Evolutionary conservation across 2,888 invertebrate genomes (phyloP), one percentile per base, ranked within the genome.

Genomic region (Hartigia nigra): DNA sequence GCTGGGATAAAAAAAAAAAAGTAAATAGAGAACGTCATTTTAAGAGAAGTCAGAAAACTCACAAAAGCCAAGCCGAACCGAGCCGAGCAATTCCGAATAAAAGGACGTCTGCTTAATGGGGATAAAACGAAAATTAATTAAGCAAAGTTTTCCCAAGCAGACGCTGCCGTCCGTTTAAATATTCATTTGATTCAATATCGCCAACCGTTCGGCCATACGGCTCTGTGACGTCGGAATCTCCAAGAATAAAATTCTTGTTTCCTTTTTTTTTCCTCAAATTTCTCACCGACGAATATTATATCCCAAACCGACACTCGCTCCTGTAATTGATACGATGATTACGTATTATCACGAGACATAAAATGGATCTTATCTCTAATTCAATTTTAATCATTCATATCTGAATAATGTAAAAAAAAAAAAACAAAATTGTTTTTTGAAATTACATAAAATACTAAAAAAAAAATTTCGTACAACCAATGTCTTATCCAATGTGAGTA

Each of bases 181-280:
- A 86, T 86, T 86, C 86, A 86, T 86, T 82, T 81, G 81, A 83
- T 83, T 86, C 83, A 84, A 86, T 84, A 84, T 84, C 74, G 83
- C 77, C 39, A 55, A 23, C 39, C 39, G 5, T 23, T 39, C 39
- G 39, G 39, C 39, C 39, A 55, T 14, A 55, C 23, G 23, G 23
- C 23, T 23, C 39, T 1, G 39, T 55, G 39, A 55, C 39, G 39
- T 55, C 23, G 1, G 39, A 23, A 2, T 55, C 23, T 55, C 5
- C 5, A 55, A 55, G 14, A 55, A 55, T 55, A 23, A 23, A 14
- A 14, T 39, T 36, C 11, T 36, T 4, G n/a, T n/a, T n/a, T n/a
- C n/a, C n/a, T 35, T 11, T 36, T 39, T 23, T 14, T 23, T 5
- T 1, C 1, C 2, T 23, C 9, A 23, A 3, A 55, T 55, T 55